Conservation (phyloP, 2,888 invertebrate species). For the Drosophila testacea region DNA sequence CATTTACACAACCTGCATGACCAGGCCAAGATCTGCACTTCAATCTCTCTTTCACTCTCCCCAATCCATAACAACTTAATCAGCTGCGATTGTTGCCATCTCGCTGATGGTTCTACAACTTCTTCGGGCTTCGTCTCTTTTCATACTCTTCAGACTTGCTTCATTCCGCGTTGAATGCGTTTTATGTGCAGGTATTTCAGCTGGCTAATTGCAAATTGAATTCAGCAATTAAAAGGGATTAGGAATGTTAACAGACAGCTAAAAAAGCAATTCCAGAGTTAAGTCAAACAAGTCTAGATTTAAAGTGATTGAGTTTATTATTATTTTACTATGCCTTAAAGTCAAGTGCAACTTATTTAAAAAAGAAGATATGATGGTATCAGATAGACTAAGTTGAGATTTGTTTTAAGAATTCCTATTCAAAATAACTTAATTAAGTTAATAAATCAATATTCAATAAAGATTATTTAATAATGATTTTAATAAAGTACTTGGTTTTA, state of each 20-base stretch:
- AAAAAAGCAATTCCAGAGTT: conserved; percentile 1
- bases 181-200: conserved; percentile 4
- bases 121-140: background rate
- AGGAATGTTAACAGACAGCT: conserved; percentile 3
- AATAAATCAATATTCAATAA: too few species aligned
- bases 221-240: conserved; percentile 12
- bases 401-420: background rate
- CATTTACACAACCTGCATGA: conserved; percentile 63
- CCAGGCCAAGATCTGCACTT: conserved; percentile 12
- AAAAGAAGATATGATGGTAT: background rate
- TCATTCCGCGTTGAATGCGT: conserved; percentile 1
- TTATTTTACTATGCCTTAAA: background rate
- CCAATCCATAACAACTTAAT: conserved; percentile 48
- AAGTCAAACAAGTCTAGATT: background rate
- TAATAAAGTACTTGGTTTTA: too few species aligned
- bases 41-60: background rate
- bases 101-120: conserved; percentile 5
- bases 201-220: conserved; percentile 18
- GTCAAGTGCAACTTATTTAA: background rate
- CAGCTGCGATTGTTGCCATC: conserved; percentile 56
- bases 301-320: background rate
- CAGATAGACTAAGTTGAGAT: background rate
- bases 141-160: background rate
- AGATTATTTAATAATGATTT: too few species aligned
- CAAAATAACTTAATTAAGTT: too few species aligned